Conservation (phyloP, 2,888 invertebrate species). For the Xylota sylvarum region DNA sequence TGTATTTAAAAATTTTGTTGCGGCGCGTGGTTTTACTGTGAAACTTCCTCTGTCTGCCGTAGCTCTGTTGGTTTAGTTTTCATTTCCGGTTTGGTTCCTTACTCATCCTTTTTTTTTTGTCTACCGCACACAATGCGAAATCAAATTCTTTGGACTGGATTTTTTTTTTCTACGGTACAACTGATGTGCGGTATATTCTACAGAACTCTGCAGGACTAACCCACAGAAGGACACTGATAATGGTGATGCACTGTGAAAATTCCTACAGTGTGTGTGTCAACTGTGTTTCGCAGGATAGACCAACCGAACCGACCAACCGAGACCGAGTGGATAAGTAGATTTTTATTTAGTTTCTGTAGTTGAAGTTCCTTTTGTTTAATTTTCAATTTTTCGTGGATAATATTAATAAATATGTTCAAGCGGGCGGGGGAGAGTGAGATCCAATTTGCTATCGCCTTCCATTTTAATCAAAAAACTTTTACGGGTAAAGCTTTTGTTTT, state of each 20-base stretch:
- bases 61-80: background rate
- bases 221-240: background rate
- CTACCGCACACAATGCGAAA: conserved; percentile 8
- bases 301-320: background rate
- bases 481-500: conserved; percentile 19
- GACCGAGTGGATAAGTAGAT: background rate
- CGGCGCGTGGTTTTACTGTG: conserved; percentile 5
- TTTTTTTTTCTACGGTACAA: conserved; percentile 19
- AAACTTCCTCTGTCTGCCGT: conserved; percentile 5
- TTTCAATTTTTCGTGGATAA: conserved; percentile 47
- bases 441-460: conserved; percentile 37
- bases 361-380: conserved; percentile 58
- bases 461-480: conserved; percentile 65
- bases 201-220: background rate
- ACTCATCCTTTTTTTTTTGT: conserved; percentile 11
- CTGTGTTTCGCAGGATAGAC: background rate
- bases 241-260: conserved; percentile 30
- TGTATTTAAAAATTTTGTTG: background rate
- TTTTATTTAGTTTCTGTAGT: conserved; percentile 17
- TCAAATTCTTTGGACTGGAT: conserved; percentile 24
- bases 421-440: conserved; percentile 2
- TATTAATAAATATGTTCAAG: conserved; percentile 44
- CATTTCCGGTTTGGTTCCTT: conserved; percentile 10
- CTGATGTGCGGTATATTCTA: conserved; percentile 23
- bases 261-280: conserved; percentile 17